Base-by-base conservation (phyloP, 2,888 invertebrate species). In the Corbicula japonica region DNA sequence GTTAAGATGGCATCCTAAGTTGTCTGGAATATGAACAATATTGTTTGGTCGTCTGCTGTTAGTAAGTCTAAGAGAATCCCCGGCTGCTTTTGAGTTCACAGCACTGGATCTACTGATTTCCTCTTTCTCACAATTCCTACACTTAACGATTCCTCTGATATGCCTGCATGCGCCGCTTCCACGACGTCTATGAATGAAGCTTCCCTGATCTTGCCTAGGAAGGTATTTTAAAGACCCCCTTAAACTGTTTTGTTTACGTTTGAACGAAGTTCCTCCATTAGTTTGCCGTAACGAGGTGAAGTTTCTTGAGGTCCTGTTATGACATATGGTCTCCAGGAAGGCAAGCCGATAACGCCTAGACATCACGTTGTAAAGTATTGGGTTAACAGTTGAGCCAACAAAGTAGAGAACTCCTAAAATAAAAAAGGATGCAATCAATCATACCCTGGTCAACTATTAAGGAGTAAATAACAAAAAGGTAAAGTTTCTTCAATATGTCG, bases 301-400 rank as follows among this genome's bases (percentile, higher is more conserved):
- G 5, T 26, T 46, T 44, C 75, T 46, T 26, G 54, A 32, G n/a
- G 32, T 68, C n/a, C 63, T 50, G 44, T 72, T 76, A 15, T 73
- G 75, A n/a, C 75, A 82, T 15, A 85, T 74, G 3, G 87, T 87
- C 61, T 87, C 85, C 96, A 96, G 97, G 94, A 98, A 98, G 50
- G 98, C 98, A 85, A 96, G 96, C 50, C 98, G 95, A 92, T 98
- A 98, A 93, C 98, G 97, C 93, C 97, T 96, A n/a, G 98, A 98
- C 98, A 98, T 97, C 68, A 98, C 96, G 93, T 98, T 97, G 94
- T 98, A 98, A 48, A 98, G 95, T 83, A 98, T 95, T 0, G 98
- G 98, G 93, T 98, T 98, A 91, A 98, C 96, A 89, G 97, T 97
- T 5, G 98, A 97, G 1, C 98, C 98, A 87, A 98, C 94, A 94